A percentile compares a stretch with the other conserved stretches of the same genome.
Evolutionary conservation across 2,797 vertebrate genomes (phyloP).

Genomic region (Sorex maritimensis): DNA sequence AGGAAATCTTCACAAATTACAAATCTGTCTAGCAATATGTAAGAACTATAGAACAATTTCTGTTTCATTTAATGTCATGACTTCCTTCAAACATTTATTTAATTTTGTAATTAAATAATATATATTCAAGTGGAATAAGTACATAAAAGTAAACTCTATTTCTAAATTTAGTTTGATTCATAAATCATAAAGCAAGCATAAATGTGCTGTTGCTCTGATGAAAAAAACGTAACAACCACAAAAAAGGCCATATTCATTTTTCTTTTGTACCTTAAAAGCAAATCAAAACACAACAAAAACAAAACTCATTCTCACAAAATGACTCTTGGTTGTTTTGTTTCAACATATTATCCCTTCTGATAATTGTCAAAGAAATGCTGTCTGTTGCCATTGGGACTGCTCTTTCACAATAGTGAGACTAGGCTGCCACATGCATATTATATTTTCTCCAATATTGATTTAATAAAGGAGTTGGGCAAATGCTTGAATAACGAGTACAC

Average conservation of each 20-base stretch:
- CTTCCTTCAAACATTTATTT: constrained; percentile 36
- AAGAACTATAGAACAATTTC: not conserved
- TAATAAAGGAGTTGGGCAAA: constrained; percentile 83
- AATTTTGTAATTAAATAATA: constrained; percentile 42
- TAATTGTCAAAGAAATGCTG: not conserved
- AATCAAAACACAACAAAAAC: not conserved
- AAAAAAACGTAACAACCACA: not conserved
- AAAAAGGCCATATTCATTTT: not conserved
- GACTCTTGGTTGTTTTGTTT: constrained; percentile 67
- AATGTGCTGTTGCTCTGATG: not conserved
- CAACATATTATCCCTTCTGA: constrained; percentile 65
- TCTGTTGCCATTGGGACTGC: constrained; percentile 66
- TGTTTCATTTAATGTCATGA: not conserved
- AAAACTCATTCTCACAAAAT: constrained; percentile 76
- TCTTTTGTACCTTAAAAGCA: constrained; percentile 64
- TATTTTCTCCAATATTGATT: constrained; percentile 58
- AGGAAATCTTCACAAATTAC: constrained; percentile 46
- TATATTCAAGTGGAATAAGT: not conserved
- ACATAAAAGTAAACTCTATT: not conserved
- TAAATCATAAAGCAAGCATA: not conserved
- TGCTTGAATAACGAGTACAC: constrained; percentile 82
- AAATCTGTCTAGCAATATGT: not conserved
- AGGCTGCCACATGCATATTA: not conserved
- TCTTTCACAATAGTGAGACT: constrained; percentile 63
- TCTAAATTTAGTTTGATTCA: constrained; percentile 44